These are phyloP conservation scores for Ceratina calcarata DNA, from an alignment of 1,140 invertebrate genomes.

Conservation along the genomic window DNA sequence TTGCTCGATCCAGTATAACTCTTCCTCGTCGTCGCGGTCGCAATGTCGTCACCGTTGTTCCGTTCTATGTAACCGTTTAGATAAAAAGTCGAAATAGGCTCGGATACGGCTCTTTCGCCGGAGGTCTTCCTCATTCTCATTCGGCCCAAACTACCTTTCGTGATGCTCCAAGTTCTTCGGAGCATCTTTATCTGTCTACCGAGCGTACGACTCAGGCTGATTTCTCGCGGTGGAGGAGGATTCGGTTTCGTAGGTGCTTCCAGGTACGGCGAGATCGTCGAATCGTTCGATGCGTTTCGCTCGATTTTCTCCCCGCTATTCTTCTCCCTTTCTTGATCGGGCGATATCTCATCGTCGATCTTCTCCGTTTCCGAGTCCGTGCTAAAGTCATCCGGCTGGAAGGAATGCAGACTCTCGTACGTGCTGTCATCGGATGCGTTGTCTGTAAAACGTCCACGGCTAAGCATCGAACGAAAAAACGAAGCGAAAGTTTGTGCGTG, in stretches of 20 bases:
- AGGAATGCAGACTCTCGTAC: constrained; percentile 73
- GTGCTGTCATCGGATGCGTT: constrained; percentile 75
- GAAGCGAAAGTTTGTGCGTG: not conserved
- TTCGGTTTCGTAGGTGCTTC: constrained; percentile 72
- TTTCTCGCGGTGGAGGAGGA: constrained; percentile 73
- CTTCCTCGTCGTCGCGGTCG: not conserved
- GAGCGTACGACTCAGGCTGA: constrained; percentile 72
- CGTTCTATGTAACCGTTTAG: constrained; percentile 59
- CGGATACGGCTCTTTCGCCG: constrained; percentile 56
- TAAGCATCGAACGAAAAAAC: not conserved
- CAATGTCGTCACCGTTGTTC: constrained; percentile 34
- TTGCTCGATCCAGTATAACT: constrained; percentile 51
- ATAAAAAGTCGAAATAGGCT: constrained; percentile 73
- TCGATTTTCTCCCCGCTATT: too few relatives aligned
- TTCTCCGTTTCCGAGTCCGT: constrained; percentile 67
- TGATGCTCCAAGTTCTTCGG: constrained; percentile 76
- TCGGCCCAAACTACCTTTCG: constrained; percentile 75
- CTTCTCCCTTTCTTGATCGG: not conserved
- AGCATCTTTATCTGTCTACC: constrained; percentile 75
- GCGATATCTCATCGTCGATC: not conserved
- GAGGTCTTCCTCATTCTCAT: constrained; percentile 69
- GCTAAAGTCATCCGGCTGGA: constrained; percentile 68
- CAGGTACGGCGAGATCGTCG: constrained; percentile 13
- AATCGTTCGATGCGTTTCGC: not conserved
- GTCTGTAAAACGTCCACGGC: constrained; percentile 59